Evolutionary conservation across 2,797 vertebrate species (phyloP), one percentile per base, ranked within the genome.

Genomic region (Pseudopleuronectes americanus): DNA sequence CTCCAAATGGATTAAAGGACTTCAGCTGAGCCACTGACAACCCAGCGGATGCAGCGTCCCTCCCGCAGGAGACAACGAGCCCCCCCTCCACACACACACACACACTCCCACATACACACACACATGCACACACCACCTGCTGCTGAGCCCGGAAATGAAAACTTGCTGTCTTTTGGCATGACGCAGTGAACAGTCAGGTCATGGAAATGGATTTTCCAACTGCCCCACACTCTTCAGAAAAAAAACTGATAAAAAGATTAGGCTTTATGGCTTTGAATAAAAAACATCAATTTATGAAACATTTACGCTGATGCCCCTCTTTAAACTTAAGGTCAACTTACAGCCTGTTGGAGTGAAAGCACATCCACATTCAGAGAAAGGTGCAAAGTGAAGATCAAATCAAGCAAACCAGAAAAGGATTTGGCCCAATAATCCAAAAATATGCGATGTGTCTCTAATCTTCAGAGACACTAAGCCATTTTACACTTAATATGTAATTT

Each of bases 1-100:
- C 90, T 90, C 85, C 85, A 87, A 79, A 88, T 57, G 84, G 92
- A 92, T 93, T 90, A 93, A 89, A 87, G 74, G 85, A 88, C 84
- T 87, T 85, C 73, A 73, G 71, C 64, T 63, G 23, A 64, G 62
- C 49, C 51, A 54, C 49, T 9, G 23, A 64, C 36, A 24, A 64
- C 48, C 16, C 23, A 45, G 51, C 6, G 36, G 17, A 54, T 38
- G 36, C 51, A 2, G 5, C 1, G 10, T 45, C 55, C 59, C 26
- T 33, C 28, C 14, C 3, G 28, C 59, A 13, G 48, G 19, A 49
- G 47, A 49, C 59, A 22, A 3, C n/a, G 19, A 64, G 71, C 43
- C 23, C 47, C 49, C 19, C 26, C 57, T 36, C 59, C 57, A 3
- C 17, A 65, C 8, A 41, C 38, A 41, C 38, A 41, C 38, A 8